phyloP scores from a whole-genome alignment of 2,113 vertebrate species.

The Chlorodrepanis virens region DNA sequence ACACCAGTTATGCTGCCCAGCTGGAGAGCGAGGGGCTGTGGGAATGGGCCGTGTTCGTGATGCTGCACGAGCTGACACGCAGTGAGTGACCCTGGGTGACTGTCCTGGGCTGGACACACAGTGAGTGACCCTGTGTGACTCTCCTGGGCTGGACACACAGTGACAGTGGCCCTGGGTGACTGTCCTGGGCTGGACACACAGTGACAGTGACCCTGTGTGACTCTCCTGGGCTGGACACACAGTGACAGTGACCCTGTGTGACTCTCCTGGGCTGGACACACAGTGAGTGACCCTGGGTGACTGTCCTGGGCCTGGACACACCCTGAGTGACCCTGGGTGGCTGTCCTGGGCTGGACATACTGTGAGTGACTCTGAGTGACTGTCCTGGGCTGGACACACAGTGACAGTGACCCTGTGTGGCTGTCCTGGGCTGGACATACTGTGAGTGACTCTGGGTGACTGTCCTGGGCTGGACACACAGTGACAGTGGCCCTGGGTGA shows the following conservation, averaged over 20 bases:
- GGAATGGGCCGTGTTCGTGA: slow-evolving; percentile 90
- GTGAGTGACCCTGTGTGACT: background rate
- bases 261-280: no score
- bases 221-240: background rate
- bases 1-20: slow-evolving; percentile 88
- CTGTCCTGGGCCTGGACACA: no score
- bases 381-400: accelerated
- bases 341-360: accelerated
- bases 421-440: accelerated
- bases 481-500: no score
- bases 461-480: accelerated
- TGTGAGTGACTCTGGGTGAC: accelerated
- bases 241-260: no score
- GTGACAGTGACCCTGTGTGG: background rate
- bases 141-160: accelerated
- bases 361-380: background rate
- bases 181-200: background rate
- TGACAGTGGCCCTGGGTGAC: background rate
- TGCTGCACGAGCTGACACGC: slow-evolving; percentile 82
- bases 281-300: no score
- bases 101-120: accelerated
- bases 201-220: no score
- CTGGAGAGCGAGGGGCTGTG: slow-evolving; percentile 90
- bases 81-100: slow-evolving; percentile 49
- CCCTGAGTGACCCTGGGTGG: no score